A percentile compares a stretch with the other conserved stretches of the same genome.
Evolutionary conservation across 2,113 vertebrate genomes (phyloP).

Genomic region (Neolamprologus fasciatus): DNA sequence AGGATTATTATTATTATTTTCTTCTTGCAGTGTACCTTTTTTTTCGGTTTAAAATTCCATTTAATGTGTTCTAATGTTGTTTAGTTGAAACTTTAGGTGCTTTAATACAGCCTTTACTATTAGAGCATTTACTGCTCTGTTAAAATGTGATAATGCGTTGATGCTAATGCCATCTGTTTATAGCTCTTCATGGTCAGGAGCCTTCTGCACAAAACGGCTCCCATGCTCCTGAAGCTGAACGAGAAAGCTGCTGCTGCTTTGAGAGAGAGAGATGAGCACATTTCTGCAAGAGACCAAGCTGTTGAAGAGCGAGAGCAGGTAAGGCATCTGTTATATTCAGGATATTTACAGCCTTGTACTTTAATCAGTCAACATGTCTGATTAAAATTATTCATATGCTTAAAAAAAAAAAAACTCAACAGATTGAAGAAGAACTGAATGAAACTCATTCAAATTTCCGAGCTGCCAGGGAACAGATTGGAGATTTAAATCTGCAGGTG

Average conservation of each 20-base stretch:
- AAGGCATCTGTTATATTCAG: not conserved
- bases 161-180: not conserved
- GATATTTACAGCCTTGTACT: not conserved
- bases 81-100: not conserved
- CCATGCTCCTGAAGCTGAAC: conserved; percentile 63
- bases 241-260: conserved; percentile 59
- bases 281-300: conserved; percentile 61
- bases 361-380: not conserved
- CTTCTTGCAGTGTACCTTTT: not conserved
- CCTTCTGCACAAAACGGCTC: conserved; percentile 60
- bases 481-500: conserved; percentile 64
- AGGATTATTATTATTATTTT: not conserved
- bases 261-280: conserved; percentile 52
- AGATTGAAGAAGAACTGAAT: conserved; percentile 60
- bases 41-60: not conserved
- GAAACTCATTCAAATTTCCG: conserved; percentile 36
- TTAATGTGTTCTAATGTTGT: not conserved
- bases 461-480: conserved; percentile 54
- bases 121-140: not conserved
- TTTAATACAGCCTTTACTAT: not conserved
- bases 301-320: conserved; percentile 63
- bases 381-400: not conserved
- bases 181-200: conserved; percentile 65
- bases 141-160: not conserved
- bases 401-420: not conserved